Evolutionary conservation across 2,797 vertebrate genomes (phyloP).

Genomic region (Betta splendens): DNA sequence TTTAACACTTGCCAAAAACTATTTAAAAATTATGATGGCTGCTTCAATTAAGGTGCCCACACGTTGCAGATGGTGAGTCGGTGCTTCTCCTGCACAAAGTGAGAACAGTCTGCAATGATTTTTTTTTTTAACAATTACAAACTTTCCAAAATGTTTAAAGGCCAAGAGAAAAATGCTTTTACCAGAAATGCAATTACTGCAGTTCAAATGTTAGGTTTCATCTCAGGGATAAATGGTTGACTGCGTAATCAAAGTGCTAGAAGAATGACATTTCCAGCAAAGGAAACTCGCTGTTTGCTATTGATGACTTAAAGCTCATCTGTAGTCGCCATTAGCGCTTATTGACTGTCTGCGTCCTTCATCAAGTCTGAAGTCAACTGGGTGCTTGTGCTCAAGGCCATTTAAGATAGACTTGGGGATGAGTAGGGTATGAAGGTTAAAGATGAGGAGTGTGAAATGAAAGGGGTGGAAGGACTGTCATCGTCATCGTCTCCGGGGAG

Average conservation of each 20-base stretch:
- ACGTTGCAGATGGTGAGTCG: slow-evolving; percentile 11
- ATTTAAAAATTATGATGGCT: slow-evolving; percentile 23
- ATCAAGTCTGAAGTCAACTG: slow-evolving; percentile 45
- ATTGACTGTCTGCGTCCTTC: slow-evolving; percentile 51
- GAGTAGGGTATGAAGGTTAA: slow-evolving; percentile 8
- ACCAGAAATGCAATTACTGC: slow-evolving; percentile 21
- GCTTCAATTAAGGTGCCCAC: slow-evolving; percentile 21
- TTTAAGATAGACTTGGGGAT: slow-evolving; percentile 15
- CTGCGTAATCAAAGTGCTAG: slow-evolving; percentile 15
- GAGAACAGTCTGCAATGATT: not conserved
- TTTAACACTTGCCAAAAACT: not conserved
- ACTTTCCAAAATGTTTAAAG: slow-evolving; percentile 2
- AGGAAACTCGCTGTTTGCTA: slow-evolving; percentile 22
- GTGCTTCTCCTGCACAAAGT: slow-evolving; percentile 10
- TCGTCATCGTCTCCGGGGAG: slow-evolving; percentile 51
- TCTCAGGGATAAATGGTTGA: slow-evolving; percentile 10
- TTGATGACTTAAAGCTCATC: slow-evolving; percentile 39
- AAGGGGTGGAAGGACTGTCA: slow-evolving; percentile 1
- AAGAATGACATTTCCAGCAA: slow-evolving; percentile 38
- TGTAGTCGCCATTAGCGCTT: slow-evolving; percentile 44
- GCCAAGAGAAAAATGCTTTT: slow-evolving; percentile 4
- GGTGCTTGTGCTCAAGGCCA: slow-evolving; percentile 30
- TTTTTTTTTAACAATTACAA: not conserved
- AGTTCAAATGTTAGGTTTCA: slow-evolving; percentile 6
- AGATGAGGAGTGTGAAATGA: slow-evolving; percentile 2